phyloP scores from a whole-genome alignment of 92 coral and sea anemone genomes.

The Heteractis magnifica region DNA sequence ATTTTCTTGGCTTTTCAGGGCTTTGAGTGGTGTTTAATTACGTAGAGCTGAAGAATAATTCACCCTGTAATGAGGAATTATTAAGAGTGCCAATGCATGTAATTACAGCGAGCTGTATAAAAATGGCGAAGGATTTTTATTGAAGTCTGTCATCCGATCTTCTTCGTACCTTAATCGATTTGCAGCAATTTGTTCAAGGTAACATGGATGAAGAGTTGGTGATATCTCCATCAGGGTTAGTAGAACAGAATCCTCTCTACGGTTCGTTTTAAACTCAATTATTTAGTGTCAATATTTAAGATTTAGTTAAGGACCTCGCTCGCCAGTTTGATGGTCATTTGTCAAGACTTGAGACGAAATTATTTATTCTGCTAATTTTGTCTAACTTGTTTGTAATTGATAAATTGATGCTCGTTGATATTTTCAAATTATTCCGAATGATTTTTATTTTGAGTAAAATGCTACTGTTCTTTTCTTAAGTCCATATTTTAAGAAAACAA shows the following conservation, averaged over 20 bases:
- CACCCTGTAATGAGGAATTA: not conserved
- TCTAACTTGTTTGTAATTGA: too few relatives aligned
- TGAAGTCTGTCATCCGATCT: constrained; percentile 7
- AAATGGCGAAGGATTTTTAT: not conserved
- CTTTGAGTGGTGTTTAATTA: not conserved
- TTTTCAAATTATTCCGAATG: not conserved
- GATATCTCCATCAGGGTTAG: constrained; percentile 31
- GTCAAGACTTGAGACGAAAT: too few relatives aligned
- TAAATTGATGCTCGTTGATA: not conserved
- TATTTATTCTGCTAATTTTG: too few relatives aligned
- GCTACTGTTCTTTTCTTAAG: not conserved
- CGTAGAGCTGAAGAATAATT: not conserved
- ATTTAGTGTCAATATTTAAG: constrained; percentile 1
- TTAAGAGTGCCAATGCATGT: not conserved
- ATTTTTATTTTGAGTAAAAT: not conserved
- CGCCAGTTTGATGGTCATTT: too few relatives aligned
- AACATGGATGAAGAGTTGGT: constrained; percentile 18
- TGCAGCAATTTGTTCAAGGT: not conserved
- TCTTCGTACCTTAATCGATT: not conserved
- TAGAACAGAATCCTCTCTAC: constrained; percentile 4
- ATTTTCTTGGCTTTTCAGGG: not conserved
- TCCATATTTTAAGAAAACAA: not conserved
- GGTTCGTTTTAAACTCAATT: not conserved
- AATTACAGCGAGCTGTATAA: not conserved
- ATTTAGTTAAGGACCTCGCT: not conserved